Evolutionary conservation across 2,113 vertebrate genomes (phyloP).

Genomic region (Coregonus clupeaformis): DNA sequence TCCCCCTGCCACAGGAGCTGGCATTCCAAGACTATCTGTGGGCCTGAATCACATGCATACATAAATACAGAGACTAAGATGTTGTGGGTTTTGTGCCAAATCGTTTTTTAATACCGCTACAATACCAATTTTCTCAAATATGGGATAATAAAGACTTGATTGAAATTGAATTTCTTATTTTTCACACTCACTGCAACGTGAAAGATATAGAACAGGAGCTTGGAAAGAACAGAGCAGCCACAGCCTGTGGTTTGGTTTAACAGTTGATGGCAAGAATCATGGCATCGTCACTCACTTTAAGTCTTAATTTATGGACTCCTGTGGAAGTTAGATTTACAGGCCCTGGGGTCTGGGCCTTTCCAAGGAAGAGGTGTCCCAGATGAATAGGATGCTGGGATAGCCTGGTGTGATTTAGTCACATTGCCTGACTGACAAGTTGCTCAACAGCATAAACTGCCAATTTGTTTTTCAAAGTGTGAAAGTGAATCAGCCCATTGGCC

Average conservation of each 20-base stretch:
- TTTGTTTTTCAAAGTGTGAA: no score
- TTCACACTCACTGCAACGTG: neutral
- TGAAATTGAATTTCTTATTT: no score
- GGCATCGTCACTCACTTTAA: neutral
- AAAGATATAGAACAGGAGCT: neutral
- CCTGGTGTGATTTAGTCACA: neutral
- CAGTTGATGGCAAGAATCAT: no score
- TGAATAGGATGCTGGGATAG: neutral
- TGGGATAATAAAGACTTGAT: no score
- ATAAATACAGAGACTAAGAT: neutral
- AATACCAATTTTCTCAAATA: constrained; percentile 18
- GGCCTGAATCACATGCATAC: constrained; percentile 11
- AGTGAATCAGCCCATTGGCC: no score
- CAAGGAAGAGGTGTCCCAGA: neutral
- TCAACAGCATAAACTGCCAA: neutral
- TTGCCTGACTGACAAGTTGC: neutral
- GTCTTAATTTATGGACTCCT: neutral
- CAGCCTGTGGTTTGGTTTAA: neutral
- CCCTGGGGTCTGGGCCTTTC: neutral
- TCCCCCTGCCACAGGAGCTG: constrained; percentile 6
- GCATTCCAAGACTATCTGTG: constrained; percentile 25
- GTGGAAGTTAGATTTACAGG: neutral
- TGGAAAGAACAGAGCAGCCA: neutral
- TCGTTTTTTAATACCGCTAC: constrained; percentile 8
- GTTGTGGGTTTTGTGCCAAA: constrained; percentile 1